Base-by-base conservation (phyloP, 2,888 invertebrate species). In the Drosophila antonietae region DNA sequence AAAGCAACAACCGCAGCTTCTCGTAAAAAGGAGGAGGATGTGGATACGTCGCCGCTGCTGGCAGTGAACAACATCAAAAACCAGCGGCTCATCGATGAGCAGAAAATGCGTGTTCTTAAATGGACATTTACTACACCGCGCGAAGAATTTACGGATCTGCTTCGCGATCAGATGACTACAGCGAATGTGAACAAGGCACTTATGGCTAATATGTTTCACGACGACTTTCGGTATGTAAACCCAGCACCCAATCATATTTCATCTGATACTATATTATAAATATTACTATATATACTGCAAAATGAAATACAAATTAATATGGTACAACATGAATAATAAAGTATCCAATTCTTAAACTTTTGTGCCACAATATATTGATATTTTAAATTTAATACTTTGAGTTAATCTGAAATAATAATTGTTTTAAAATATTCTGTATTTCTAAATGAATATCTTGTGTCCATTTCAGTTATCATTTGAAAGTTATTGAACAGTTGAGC, bases 111-210 rank as follows among this genome's bases (percentile, higher is more conserved):
- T 93, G 96, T 97, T 7, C 93, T 99, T 23, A 98, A 97, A 92
- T 99, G 99, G 99, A 98, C 98, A 92, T 99, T 99, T 90, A 96
- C 97, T 0, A 95, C 96, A 0, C 98, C 99, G 0, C 94, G 98
- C 33, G 97, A 97, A 86, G 99, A 99, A 91, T 99, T 98, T 93
- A 96, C 98, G 15, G 97, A 98, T 20, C 95, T 98, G 75, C 93
- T 99, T 53, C 96, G 96, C 81, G 97, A 97, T 75, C 97, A 98
- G 91, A 98, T 99, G 98, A 94, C 94, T 0, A 95, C 95, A 31
- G 98, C 98, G 0, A 97, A 97, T 71, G 95, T 98, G 55, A 98
- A 98, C 91, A 97, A 96, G 90, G 95, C 95, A 61, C 94, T 99
- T 6, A 95, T 98, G 90, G 95, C 95, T 1, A 97, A 98, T 89